Conservation (phyloP, 2,888 invertebrate genomes). For the Apomyelois bistriatella region DNA sequence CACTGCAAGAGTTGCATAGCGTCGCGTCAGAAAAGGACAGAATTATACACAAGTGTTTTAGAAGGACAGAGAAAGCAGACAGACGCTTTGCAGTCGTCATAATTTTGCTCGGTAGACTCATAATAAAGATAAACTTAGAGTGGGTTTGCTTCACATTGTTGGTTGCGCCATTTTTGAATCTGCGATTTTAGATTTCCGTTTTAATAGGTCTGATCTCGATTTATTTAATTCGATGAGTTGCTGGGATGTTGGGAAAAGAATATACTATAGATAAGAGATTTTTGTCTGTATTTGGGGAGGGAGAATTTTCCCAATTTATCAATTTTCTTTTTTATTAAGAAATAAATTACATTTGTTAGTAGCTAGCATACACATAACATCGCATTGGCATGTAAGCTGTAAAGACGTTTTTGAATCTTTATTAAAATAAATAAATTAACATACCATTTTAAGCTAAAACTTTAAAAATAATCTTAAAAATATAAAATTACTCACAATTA, state of each 20-base stretch:
- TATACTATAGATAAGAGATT: background rate
- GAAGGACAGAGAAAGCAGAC: constrained; percentile 40
- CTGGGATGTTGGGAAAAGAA: background rate
- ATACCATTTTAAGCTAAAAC: too few species aligned
- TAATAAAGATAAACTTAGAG: constrained; percentile 75
- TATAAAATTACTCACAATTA: too few species aligned
- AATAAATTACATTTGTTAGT: too few species aligned
- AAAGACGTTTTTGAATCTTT: too few species aligned
- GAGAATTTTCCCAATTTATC: too few species aligned
- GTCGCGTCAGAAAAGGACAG: constrained; percentile 36
- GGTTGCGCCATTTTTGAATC: constrained; percentile 17
- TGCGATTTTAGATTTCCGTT: constrained; percentile 3
- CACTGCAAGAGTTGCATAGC: constrained; percentile 60
- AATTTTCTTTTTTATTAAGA: too few species aligned
- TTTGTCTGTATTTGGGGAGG: too few species aligned
- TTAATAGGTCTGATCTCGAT: background rate
- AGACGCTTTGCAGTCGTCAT: constrained; percentile 80
- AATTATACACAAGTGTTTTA: constrained; percentile 5
- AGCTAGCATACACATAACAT: too few species aligned
- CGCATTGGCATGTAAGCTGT: too few species aligned
- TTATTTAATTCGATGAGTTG: background rate
- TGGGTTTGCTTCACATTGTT: constrained; percentile 29
- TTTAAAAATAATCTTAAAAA: too few species aligned
- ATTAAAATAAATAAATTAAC: too few species aligned
- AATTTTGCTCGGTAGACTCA: constrained; percentile 80